Base-by-base conservation (phyloP, 1,140 invertebrate genomes). In the Vanessa atalanta region DNA sequence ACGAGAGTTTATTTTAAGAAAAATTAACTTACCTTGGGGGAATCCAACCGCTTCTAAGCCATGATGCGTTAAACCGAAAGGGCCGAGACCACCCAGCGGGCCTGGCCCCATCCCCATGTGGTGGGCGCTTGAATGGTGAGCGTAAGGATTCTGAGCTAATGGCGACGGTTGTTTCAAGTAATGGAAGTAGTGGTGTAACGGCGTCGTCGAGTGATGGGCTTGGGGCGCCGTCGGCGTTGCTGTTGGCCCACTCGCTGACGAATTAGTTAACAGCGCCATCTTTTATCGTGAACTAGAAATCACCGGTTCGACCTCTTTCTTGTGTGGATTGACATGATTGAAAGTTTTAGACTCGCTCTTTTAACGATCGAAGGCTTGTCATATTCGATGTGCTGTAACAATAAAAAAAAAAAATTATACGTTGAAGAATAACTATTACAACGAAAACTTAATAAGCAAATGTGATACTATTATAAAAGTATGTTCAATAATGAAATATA, bases 121-220 rank as follows among this genome's bases (percentile, higher is more conserved):
- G 51, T 93, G 93, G 3, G 90, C 88, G 67, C 86, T 84, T 4
- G 87, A 86, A 55, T 91, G 90, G 66, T 93, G 92, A 47, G 90
- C 90, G 76, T 93, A 92, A 0, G 91, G 91, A 67, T 90, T 91
- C 80, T 93, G 93, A 8, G 89, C 84, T 13, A 92, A 77, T 14
- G 89, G 90, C 20, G 89, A 88, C 9, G 92, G 91, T 65, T 91
- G 89, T 78, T 93, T 93, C 71, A 93, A 74, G 69, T 93, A 93
- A 72, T 89, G 88, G 78, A 93, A 93, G 79, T 93, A 93, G 80
- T 93, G 93, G 60, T 93, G 93, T 1, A 93, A 79, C 5, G 93
- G 90, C 50, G 93, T 92, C 9, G 91, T 84, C 0, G 89, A 86
- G 61, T 91, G 87, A 66, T 91, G 90, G 12, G 90, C 89, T 67